Evolutionary conservation across 2,113 vertebrate species (phyloP), one percentile per base, ranked within the genome.

Genomic region (Piprites chloris): DNA sequence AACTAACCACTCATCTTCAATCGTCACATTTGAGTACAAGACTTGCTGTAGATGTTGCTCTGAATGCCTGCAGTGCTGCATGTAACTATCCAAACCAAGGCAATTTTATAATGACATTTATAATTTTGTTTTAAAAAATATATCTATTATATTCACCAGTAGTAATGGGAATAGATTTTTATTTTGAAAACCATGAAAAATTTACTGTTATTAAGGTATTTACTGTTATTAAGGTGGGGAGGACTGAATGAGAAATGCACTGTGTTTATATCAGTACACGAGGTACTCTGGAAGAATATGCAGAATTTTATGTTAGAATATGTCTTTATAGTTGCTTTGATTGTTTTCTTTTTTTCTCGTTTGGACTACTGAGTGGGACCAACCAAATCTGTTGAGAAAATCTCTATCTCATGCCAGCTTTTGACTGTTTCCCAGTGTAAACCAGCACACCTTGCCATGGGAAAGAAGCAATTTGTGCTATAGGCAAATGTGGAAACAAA

Each of bases 401-500:
- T 42, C 33, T 12, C 6, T 77, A 23, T 49, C 27, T 63, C 0
- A 0, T 83, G 33, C 16, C 27, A 52, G 19, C 26, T 78, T 86
- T 92, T 89, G 14, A 12, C 24, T 77, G 3, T 69, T 92, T 86
- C 15, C 11, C 2, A 3, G 14, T 5, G 4, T 42, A 39, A 86
- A 55, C 26, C 39, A 5, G 5, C 16, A 46, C 6, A 49, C 14
- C 30, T 72, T 79, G 17, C 21, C 59, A 5, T 65, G 27, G 13
- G 63, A 86, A 77, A 58, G 14, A 46, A 67, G 10, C 5, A n/a
- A 4, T 23, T 66, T 3, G 3, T 18, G 8, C 22, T 89, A 17
- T 21, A 44, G 27, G 17, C 22, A 75, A 59, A 52, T 6, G 2
- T 66, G 27, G 61, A 69, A 56, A 63, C 4, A 41, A 18, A 73